phyloP scores from a whole-genome alignment of 2,888 invertebrate genomes.

The Drosophila cognata region DNA sequence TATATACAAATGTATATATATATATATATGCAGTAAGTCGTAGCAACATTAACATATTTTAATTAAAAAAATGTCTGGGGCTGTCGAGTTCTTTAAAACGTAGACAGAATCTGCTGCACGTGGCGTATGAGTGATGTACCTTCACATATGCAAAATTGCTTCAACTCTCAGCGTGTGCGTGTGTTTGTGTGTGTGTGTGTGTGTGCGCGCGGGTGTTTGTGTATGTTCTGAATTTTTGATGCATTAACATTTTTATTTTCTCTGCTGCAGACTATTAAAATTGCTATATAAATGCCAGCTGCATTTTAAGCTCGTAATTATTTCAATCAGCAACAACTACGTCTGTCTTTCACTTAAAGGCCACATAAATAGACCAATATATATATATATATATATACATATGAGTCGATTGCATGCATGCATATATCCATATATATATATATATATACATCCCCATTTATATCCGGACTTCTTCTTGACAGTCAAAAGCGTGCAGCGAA shows the following conservation, averaged over 20 bases:
- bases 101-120: constrained; percentile 33
- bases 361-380: background rate
- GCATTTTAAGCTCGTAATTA: constrained; percentile 46
- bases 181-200: background rate
- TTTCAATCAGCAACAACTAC: constrained; percentile 37
- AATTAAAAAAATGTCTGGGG: constrained; percentile 66
- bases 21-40: constrained; percentile 15
- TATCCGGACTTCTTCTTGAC: background rate
- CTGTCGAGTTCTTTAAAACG: constrained; percentile 25
- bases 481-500: constrained; percentile 22
- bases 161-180: background rate
- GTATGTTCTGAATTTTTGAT: constrained; percentile 6
- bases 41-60: constrained; percentile 70
- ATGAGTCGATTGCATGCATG: background rate
- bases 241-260: constrained; percentile 17
- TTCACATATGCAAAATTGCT: constrained; percentile 6
- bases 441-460: background rate
- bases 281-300: constrained; percentile 50
- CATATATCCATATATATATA: constrained; percentile 13
- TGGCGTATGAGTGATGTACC: constrained; percentile 70
- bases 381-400: background rate
- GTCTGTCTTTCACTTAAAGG: constrained; percentile 23
- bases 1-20: background rate
- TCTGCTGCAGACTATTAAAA: constrained; percentile 37
- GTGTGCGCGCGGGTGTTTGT: background rate